These are phyloP conservation scores for Dione juno DNA, from an alignment of 2,888 invertebrate species.

Conservation along the genomic window DNA sequence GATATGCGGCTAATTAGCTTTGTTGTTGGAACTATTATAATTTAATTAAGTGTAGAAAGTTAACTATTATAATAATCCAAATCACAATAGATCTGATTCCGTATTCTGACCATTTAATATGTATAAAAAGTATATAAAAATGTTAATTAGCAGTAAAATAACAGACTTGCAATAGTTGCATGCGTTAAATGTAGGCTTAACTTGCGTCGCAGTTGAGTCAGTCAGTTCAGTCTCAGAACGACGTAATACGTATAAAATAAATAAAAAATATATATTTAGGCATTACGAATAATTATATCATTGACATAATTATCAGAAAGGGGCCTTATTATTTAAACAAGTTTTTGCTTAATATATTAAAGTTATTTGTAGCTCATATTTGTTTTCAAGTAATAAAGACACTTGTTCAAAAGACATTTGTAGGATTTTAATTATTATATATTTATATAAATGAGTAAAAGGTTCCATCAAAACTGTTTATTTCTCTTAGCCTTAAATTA, in stretches of 20 bases:
- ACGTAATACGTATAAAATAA: too few species aligned
- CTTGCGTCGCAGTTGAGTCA: too few species aligned
- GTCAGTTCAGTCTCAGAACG: not conserved
- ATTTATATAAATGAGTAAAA: too few species aligned
- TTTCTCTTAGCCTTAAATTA: not conserved
- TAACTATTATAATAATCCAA: constrained; percentile 29
- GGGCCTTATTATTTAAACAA: not conserved
- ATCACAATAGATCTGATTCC: constrained; percentile 4
- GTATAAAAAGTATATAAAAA: not conserved
- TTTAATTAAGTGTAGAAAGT: constrained; percentile 35
- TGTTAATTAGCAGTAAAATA: not conserved
- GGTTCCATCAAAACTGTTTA: too few species aligned
- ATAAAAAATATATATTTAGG: too few species aligned
- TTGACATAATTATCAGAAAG: not conserved
- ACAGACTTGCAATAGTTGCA: too few species aligned
- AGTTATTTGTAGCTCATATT: not conserved
- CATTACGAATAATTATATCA: not conserved
- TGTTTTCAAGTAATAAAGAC: not conserved
- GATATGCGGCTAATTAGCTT: constrained; percentile 44
- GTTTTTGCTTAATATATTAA: not conserved
- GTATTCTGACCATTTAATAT: not conserved
- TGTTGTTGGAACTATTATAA: constrained; percentile 35
- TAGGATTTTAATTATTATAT: not conserved
- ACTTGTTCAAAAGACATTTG: not conserved
- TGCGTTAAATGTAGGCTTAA: too few species aligned